Evolutionary conservation across 2,797 vertebrate genomes (phyloP).

Genomic region (Danio choprae): DNA sequence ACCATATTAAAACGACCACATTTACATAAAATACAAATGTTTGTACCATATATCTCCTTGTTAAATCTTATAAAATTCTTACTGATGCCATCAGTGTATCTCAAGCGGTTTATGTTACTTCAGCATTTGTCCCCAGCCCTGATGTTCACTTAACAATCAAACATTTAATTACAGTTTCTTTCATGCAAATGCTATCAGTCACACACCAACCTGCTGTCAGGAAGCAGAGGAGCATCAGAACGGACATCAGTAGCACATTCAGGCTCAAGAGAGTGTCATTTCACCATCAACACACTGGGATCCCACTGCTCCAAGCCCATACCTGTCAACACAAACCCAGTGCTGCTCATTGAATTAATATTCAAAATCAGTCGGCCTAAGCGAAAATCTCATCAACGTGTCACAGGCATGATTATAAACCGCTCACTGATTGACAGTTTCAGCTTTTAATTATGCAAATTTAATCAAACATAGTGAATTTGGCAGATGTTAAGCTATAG

Average conservation of each 20-base stretch:
- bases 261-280: conserved; percentile 18
- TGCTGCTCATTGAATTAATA: conserved; percentile 27
- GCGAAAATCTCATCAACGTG: conserved; percentile 33
- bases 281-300: neutral
- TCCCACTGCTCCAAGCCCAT: neutral
- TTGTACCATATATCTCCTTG: no score
- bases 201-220: conserved; percentile 1
- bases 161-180: conserved; percentile 30
- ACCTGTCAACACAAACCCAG: conserved; percentile 17
- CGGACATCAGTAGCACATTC: conserved; percentile 25
- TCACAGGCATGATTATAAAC: conserved; percentile 21
- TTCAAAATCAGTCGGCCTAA: conserved; percentile 39
- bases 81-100: neutral
- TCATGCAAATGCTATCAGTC: no score
- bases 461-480: conserved; percentile 16
- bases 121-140: neutral
- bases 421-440: conserved; percentile 27
- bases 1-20: no score
- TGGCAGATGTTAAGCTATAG: conserved; percentile 16
- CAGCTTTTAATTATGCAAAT: conserved; percentile 42
- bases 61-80: neutral
- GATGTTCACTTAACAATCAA: neutral
- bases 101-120: neutral
- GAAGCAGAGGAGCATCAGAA: conserved; percentile 3
- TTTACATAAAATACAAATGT: no score